A percentile compares a stretch with the other conserved stretches of the same genome.
Evolutionary conservation across 37 sponge, comb jelly and placozoan genomes (phyloP).

Genomic region (Mnemiopsis leidyi): DNA sequence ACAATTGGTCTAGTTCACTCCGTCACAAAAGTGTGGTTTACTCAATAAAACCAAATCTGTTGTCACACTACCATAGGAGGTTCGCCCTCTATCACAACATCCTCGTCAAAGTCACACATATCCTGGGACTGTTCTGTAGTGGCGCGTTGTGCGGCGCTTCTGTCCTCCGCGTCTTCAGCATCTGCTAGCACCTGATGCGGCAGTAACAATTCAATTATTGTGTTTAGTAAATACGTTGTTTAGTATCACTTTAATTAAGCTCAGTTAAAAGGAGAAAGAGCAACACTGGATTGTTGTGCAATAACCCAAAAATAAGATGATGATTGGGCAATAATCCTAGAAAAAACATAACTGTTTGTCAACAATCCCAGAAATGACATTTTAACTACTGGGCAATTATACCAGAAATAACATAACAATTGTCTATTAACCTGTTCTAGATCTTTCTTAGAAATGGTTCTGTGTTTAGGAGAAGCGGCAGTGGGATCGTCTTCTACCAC

Average conservation of each 20-base stretch:
- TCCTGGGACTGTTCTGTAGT: slow-evolving; percentile 87
- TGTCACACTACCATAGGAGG: slow-evolving; percentile 46
- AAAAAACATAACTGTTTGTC: too few relatives aligned
- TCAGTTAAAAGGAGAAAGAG: too few relatives aligned
- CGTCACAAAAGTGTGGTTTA: too few relatives aligned
- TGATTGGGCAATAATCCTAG: too few relatives aligned
- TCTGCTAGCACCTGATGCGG: slow-evolving; percentile 73
- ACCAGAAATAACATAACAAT: not conserved
- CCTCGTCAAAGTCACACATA: slow-evolving; percentile 90
- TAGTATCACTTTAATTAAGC: too few relatives aligned
- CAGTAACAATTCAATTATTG: too few relatives aligned
- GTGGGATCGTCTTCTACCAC: not conserved
- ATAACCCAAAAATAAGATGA: too few relatives aligned
- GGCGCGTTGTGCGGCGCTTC: slow-evolving; percentile 77
- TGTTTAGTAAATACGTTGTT: too few relatives aligned
- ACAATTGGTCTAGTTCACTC: too few relatives aligned
- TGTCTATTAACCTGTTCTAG: slow-evolving; percentile 70
- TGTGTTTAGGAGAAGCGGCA: slow-evolving; percentile 39
- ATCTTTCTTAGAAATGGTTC: slow-evolving; percentile 70
- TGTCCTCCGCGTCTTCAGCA: slow-evolving; percentile 88
- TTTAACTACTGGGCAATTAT: not conserved
- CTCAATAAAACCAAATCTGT: too few relatives aligned
- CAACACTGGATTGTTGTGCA: too few relatives aligned
- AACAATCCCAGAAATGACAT: not conserved
- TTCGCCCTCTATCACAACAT: slow-evolving; percentile 68